Evolutionary conservation across 2,888 invertebrate species (phyloP).

Genomic region (Lasius fuliginosus): DNA sequence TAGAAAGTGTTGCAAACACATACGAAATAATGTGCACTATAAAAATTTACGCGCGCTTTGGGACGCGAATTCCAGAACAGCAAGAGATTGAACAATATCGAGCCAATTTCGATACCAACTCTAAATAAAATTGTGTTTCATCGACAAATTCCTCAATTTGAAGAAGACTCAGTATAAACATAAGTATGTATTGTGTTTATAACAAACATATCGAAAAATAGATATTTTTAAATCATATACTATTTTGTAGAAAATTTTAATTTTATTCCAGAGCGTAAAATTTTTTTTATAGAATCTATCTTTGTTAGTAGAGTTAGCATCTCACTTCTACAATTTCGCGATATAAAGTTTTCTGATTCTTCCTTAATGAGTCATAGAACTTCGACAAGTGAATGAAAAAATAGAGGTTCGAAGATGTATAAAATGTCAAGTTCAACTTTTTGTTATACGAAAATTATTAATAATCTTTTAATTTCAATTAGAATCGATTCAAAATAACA

Average conservation of each 20-base stretch:
- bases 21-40: constrained; percentile 26
- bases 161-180: neutral
- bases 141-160: neutral
- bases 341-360: neutral
- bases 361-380: neutral
- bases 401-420: neutral
- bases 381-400: neutral
- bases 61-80: constrained; percentile 38
- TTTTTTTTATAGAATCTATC: neutral
- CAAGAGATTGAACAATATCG: constrained; percentile 30
- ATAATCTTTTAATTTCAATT: neutral
- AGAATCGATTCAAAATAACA: neutral
- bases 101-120: constrained; percentile 5
- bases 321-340: neutral
- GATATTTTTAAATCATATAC: neutral
- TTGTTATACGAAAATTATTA: neutral
- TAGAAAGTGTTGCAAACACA: constrained; percentile 27
- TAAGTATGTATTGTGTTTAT: neutral
- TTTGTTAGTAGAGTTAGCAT: neutral
- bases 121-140: constrained; percentile 14
- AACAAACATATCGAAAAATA: neutral
- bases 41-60: constrained; percentile 36
- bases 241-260: neutral
- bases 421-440: neutral
- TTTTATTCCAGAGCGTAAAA: neutral